These are phyloP conservation scores for Onychostruthus taczanowskii DNA, from an alignment of 2,113 vertebrate genomes.

Conservation along the genomic window DNA sequence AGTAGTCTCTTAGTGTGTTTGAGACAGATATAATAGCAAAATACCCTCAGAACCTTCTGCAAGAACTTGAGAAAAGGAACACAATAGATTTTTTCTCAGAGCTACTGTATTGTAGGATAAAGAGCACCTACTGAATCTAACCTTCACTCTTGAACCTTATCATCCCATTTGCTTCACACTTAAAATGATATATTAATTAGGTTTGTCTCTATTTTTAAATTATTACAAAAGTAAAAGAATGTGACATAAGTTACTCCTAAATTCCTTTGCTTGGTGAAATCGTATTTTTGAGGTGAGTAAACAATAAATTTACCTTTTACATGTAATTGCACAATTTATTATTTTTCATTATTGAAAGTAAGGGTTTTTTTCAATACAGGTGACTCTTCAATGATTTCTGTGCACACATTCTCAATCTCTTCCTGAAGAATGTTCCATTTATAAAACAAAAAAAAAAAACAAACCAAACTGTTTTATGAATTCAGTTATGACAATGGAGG, in stretches of 20 bases:
- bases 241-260: not conserved
- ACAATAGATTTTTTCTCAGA: not conserved
- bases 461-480: constrained; percentile 60
- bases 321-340: constrained; percentile 4
- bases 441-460: constrained; percentile 40
- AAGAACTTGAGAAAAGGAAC: not conserved
- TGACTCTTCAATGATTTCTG: constrained; percentile 11
- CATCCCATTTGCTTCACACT: not conserved
- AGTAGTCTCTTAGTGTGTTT: not conserved
- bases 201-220: not conserved
- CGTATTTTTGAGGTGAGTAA: not conserved
- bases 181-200: not conserved
- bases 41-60: not conserved
- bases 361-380: not conserved
- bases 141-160: not conserved
- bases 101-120: not conserved
- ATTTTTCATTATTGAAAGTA: constrained; percentile 27
- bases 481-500: constrained; percentile 57
- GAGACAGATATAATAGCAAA: constrained; percentile 13
- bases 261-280: not conserved
- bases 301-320: constrained; percentile 10
- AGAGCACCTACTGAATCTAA: constrained; percentile 1
- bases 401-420: not conserved
- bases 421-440: constrained; percentile 25
- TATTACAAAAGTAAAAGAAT: not conserved